Conservation (phyloP, 2,888 invertebrate species). For the Cheilosia vernalis region DNA sequence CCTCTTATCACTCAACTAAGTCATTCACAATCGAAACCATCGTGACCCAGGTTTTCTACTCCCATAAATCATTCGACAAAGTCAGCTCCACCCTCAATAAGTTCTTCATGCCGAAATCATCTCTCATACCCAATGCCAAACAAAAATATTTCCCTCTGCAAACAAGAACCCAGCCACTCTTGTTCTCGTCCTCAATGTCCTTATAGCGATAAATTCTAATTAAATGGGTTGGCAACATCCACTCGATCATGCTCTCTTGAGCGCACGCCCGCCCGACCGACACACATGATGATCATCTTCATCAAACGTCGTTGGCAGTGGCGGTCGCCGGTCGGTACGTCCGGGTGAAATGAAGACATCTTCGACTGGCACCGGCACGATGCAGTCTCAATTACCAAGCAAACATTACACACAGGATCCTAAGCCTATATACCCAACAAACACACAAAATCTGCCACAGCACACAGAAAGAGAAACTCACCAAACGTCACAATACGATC, state of each 20-base stretch:
- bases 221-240: constrained; percentile 66
- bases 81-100: constrained; percentile 12
- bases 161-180: not conserved
- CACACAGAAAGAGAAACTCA: constrained; percentile 53
- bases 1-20: too few species aligned
- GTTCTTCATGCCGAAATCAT: not conserved
- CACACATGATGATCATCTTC: constrained; percentile 51
- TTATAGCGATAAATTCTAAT: constrained; percentile 70
- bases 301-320: constrained; percentile 22
- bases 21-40: not conserved
- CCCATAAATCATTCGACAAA: constrained; percentile 30
- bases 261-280: constrained; percentile 33
- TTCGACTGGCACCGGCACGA: constrained; percentile 65
- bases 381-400: constrained; percentile 71
- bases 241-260: constrained; percentile 60
- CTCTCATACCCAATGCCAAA: not conserved
- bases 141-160: not conserved
- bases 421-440: constrained; percentile 16
- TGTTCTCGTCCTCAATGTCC: constrained; percentile 38
- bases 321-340: not conserved
- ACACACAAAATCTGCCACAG: constrained; percentile 20
- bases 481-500: constrained; percentile 70
- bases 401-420: constrained; percentile 54
- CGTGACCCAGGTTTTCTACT: constrained; percentile 5
- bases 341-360: constrained; percentile 65